phyloP scores from a whole-genome alignment of 2,113 vertebrate genomes.

The Paramisgurnus dabryanus region DNA sequence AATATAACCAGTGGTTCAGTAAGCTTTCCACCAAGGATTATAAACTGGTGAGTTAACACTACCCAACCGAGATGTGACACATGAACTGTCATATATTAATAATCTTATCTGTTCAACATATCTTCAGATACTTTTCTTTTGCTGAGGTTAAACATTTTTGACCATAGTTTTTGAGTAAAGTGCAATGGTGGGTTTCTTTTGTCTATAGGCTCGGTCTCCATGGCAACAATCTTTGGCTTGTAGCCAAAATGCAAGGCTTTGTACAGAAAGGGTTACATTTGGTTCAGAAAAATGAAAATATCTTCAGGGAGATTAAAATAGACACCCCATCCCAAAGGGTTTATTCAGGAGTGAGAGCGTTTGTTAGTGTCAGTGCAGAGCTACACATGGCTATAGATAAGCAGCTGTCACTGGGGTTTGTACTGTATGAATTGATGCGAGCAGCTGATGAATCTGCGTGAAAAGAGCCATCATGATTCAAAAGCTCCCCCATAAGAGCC shows the following conservation, averaged over 20 bases:
- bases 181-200: background rate
- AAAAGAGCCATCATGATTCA: background rate
- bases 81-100: background rate
- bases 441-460: background rate
- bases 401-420: background rate
- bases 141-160: background rate
- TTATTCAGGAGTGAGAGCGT: no score
- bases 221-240: constrained; percentile 15
- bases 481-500: background rate
- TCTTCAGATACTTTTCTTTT: background rate
- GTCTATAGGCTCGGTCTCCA: constrained; percentile 19
- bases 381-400: background rate
- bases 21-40: constrained; percentile 94
- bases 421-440: background rate
- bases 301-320: no score
- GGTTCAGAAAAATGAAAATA: no score
- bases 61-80: background rate
- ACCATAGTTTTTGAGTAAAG: background rate
- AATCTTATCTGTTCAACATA: no score
- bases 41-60: constrained; percentile 85
- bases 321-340: no score
- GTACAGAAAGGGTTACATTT: background rate
- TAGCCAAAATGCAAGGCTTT: background rate
- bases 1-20: constrained; percentile 98
- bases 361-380: background rate